phyloP scores from a whole-genome alignment of 2,113 vertebrate species.

The Lampris megalopsis region DNA sequence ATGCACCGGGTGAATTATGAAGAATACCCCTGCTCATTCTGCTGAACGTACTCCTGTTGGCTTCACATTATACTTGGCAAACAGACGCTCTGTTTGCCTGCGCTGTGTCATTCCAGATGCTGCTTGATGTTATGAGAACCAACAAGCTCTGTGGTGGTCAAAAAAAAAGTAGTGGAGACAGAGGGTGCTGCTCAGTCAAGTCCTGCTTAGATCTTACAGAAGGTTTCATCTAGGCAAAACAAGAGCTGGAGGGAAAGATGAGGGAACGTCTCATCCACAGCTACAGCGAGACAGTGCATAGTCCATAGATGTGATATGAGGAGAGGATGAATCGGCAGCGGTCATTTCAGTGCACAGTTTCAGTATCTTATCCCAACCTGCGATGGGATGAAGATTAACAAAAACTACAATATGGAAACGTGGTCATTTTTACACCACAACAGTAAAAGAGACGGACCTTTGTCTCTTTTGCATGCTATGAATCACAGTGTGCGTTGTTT shows the following conservation, averaged over 20 bases:
- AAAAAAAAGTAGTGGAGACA: not conserved
- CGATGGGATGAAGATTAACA: too few relatives aligned
- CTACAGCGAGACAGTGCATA: not conserved
- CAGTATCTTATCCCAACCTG: too few relatives aligned
- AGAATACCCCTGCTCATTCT: not conserved
- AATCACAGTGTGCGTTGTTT: too few relatives aligned
- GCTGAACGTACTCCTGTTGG: not conserved
- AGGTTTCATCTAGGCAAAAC: not conserved
- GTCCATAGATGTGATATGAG: not conserved
- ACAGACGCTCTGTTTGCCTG: not conserved
- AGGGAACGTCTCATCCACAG: not conserved
- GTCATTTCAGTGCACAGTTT: too few relatives aligned
- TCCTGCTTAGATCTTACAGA: not conserved
- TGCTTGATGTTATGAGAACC: not conserved
- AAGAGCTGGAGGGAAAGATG: not conserved
- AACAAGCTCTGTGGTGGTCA: constrained; percentile 12
- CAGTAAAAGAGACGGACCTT: too few relatives aligned
- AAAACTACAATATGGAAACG: too few relatives aligned
- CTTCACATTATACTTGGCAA: constrained; percentile 11
- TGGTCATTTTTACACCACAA: too few relatives aligned
- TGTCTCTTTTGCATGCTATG: too few relatives aligned
- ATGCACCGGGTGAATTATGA: not conserved
- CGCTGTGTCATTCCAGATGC: constrained; percentile 9
- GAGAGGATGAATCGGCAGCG: not conserved
- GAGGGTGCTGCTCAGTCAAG: not conserved